Percentiles rank a stretch among this genome's conserved stretches.
Evolutionary conservation across 2,797 vertebrate genomes (phyloP).

Genomic region (Sternotherus odoratus): DNA sequence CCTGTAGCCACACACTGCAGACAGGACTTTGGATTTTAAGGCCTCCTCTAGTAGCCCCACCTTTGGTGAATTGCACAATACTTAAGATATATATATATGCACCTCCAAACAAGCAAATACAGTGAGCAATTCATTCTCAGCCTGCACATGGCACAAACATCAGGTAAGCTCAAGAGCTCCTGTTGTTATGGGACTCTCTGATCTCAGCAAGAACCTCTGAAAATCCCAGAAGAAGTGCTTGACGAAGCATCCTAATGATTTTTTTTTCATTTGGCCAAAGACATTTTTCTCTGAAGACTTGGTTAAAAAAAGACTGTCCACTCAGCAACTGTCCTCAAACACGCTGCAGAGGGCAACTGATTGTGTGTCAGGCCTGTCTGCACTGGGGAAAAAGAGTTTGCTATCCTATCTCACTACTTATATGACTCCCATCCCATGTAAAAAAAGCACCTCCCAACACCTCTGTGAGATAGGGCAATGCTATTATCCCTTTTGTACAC

Average conservation of each 20-base stretch:
- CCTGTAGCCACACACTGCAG: not conserved
- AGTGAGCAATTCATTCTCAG: not conserved
- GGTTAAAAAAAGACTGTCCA: not conserved
- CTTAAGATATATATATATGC: not conserved
- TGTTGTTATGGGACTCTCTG: not conserved
- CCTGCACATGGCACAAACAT: not conserved
- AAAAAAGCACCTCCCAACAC: not conserved
- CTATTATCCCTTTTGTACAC: not conserved
- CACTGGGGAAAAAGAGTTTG: not conserved
- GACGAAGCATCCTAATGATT: not conserved
- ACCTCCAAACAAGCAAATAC: not conserved
- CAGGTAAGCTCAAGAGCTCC: not conserved
- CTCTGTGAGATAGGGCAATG: fast-evolving
- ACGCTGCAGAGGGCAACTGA: not conserved
- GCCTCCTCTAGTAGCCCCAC: not conserved
- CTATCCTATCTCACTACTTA: not conserved
- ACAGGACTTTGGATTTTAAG: not conserved
- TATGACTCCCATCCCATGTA: not conserved
- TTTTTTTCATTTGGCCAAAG: not conserved
- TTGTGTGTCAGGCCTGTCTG: not conserved
- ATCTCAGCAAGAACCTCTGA: not conserved
- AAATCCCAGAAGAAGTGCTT: not conserved
- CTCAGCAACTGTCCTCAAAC: not conserved
- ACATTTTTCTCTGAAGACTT: not conserved
- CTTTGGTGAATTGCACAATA: not conserved